These are phyloP conservation scores for Pagrus major DNA, from an alignment of 2,113 vertebrate genomes.

Conservation along the genomic window DNA sequence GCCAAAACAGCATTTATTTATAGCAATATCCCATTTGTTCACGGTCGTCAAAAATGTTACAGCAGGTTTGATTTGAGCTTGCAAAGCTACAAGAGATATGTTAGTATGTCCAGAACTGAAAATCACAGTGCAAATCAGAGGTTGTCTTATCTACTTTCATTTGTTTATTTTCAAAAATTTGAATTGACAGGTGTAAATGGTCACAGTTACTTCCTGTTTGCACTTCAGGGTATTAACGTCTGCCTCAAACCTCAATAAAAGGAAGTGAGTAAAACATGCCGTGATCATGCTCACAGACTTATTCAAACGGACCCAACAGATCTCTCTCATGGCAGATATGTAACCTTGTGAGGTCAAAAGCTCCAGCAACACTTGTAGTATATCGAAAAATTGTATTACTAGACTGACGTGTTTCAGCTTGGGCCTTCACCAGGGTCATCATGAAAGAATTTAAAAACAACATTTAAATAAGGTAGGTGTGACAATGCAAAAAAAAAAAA, in stretches of 20 bases:
- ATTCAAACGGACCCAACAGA: neutral
- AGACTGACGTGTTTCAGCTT: too few species aligned
- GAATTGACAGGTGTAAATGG: neutral
- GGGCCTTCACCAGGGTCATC: too few species aligned
- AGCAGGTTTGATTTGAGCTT: neutral
- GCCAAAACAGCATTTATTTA: neutral
- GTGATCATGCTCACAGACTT: neutral
- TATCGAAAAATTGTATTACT: too few species aligned
- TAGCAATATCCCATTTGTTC: neutral
- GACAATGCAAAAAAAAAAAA: too few species aligned
- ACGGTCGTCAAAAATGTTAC: neutral
- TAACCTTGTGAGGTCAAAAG: neutral
- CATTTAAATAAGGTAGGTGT: too few species aligned
- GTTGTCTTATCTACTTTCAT: slow-evolving; percentile 33
- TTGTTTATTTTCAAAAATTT: neutral
- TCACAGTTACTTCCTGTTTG: slow-evolving; percentile 29
- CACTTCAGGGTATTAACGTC: slow-evolving; percentile 19
- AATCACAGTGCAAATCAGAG: slow-evolving; percentile 15
- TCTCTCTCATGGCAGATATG: neutral
- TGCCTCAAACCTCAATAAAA: slow-evolving; percentile 37
- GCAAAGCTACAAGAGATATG: neutral
- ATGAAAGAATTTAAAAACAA: too few species aligned
- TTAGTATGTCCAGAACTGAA: slow-evolving; percentile 11
- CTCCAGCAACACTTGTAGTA: too few species aligned
- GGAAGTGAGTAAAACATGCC: slow-evolving; percentile 26